Conservation (phyloP, 2,888 invertebrate genomes). For the Taphrorychus bicolor region DNA sequence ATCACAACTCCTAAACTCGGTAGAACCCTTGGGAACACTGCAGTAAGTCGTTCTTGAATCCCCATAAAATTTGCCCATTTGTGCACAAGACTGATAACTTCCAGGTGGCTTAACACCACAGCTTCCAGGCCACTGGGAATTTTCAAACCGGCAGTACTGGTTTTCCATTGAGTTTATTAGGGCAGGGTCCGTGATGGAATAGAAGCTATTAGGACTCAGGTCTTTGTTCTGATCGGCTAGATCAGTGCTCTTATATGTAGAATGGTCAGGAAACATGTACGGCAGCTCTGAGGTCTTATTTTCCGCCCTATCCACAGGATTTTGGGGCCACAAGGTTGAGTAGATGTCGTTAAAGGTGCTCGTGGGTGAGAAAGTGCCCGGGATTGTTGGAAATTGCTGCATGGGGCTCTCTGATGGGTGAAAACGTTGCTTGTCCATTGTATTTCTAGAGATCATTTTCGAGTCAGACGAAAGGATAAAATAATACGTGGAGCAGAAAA, state of each 20-base stretch:
- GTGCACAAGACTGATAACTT: conserved; percentile 55
- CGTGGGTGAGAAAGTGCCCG: conserved; percentile 30
- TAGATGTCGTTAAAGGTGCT: conserved; percentile 28
- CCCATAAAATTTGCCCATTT: conserved; percentile 44
- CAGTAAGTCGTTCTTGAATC: conserved; percentile 45
- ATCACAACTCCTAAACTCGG: conserved; percentile 6
- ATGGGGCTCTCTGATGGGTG: conserved; percentile 7
- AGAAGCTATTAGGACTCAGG: conserved; percentile 54
- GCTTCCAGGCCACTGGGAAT: conserved; percentile 45
- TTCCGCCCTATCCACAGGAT: conserved; percentile 5
- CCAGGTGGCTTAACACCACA: conserved; percentile 44
- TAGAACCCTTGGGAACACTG: conserved; percentile 47
- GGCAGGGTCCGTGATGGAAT: conserved; percentile 49
- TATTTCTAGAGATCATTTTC: no score
- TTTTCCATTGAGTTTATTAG: conserved; percentile 40
- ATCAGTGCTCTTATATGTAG: conserved; percentile 44
- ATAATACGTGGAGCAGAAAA: no score
- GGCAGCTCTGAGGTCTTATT: conserved; percentile 43
- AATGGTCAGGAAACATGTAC: background rate
- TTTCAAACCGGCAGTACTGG: conserved; percentile 45
- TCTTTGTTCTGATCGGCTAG: conserved; percentile 54
- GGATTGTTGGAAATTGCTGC: conserved; percentile 16
- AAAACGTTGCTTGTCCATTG: conserved; percentile 20
- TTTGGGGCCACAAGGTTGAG: conserved; percentile 15
- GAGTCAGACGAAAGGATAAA: no score